These are phyloP conservation scores for Schrankia costaestrigalis DNA, from an alignment of 2,888 invertebrate species.

Conservation along the genomic window DNA sequence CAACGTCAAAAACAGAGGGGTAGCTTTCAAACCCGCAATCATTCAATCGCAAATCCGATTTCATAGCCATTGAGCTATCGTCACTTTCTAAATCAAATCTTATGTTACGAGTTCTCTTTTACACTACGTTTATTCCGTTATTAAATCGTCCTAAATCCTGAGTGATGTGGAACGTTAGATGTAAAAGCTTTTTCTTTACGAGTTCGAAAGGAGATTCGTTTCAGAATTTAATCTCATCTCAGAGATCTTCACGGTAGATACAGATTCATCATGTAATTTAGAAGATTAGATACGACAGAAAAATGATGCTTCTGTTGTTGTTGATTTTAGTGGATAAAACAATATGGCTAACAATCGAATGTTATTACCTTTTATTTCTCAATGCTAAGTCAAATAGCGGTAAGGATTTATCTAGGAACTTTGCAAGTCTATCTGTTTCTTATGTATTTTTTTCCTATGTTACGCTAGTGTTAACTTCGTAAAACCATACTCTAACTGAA, in stretches of 20 bases:
- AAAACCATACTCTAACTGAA: no score
- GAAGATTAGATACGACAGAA: background rate
- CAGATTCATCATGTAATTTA: background rate
- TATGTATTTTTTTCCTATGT: no score
- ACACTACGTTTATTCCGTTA: conserved; percentile 15
- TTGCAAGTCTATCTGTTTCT: no score
- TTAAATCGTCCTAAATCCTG: conserved; percentile 14
- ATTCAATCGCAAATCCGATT: no score
- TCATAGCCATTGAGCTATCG: background rate
- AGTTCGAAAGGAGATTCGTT: conserved; percentile 6
- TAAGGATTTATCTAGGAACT: no score
- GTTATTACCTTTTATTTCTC: no score
- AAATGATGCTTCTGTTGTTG: background rate
- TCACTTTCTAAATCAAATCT: conserved; percentile 2
- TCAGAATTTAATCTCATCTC: conserved; percentile 20
- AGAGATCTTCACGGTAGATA: background rate
- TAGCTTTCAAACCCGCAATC: background rate
- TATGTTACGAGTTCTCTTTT: conserved; percentile 6
- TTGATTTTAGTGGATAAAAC: conserved; percentile 1
- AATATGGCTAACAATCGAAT: background rate
- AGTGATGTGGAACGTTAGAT: conserved; percentile 15
- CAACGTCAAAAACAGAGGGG: no score
- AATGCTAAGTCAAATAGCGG: no score
- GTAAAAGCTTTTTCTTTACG: conserved; percentile 23
- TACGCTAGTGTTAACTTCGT: no score